Conservation (phyloP, 1,140 invertebrate species). For the Drosophila neocordata region DNA sequence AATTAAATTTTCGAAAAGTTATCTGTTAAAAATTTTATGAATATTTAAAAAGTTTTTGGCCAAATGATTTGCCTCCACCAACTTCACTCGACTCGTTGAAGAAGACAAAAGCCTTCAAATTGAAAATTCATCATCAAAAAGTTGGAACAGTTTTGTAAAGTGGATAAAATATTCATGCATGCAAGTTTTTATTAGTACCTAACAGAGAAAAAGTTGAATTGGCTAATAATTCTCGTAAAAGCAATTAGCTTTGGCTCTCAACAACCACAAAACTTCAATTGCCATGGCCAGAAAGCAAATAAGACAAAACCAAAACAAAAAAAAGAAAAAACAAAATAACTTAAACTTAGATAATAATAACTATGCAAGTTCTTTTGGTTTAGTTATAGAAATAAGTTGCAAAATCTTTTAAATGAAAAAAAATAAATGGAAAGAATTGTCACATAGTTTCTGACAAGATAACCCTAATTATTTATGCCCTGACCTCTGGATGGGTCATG, state of each 20-base stretch:
- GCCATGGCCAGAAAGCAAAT: neutral
- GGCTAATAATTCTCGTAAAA: conserved; percentile 67
- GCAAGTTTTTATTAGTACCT: conserved; percentile 68
- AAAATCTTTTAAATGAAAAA: neutral
- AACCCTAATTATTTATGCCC: conserved; percentile 71
- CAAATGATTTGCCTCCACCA: conserved; percentile 58
- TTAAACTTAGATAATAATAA: conserved; percentile 1
- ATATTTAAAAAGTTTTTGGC: conserved; percentile 69
- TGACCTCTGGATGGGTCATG: conserved; percentile 34
- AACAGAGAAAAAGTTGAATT: conserved; percentile 60
- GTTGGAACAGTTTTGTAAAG: conserved; percentile 65
- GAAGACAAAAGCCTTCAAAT: conserved; percentile 74
- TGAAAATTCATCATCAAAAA: conserved; percentile 81
- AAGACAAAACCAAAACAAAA: neutral
- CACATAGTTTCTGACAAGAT: conserved; percentile 33
- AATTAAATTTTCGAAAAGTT: conserved; percentile 74
- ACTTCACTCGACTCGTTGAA: conserved; percentile 12
- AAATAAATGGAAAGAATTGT: neutral
- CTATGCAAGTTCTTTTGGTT: neutral
- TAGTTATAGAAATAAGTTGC: neutral
- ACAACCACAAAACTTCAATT: conserved; percentile 39
- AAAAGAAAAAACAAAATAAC: neutral
- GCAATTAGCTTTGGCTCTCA: conserved; percentile 57
- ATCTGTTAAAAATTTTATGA: conserved; percentile 72
- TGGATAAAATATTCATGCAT: conserved; percentile 78